Evolutionary conservation across 2,797 vertebrate genomes (phyloP).

Genomic region (Enteromius treurensis): DNA sequence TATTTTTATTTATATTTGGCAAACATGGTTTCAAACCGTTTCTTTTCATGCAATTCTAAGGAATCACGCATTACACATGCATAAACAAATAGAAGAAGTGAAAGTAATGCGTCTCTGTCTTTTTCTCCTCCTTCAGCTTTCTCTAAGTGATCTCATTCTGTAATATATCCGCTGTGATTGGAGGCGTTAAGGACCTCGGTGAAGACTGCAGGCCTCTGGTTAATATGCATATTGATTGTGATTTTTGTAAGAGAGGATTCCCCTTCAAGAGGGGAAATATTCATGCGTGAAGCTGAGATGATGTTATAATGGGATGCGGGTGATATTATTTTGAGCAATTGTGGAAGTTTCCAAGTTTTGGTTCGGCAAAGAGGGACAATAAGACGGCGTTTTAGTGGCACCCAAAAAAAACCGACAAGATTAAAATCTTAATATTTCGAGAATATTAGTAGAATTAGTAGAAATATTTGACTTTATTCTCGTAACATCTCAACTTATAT

Average conservation of each 20-base stretch:
- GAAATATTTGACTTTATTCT: no score
- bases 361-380: background rate
- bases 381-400: no score
- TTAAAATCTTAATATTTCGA: no score
- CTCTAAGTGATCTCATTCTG: background rate
- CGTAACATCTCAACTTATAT: no score
- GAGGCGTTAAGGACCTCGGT: background rate
- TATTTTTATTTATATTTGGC: no score
- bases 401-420: no score
- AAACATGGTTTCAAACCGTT: background rate
- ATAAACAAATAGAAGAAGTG: conserved; percentile 9
- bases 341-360: conserved; percentile 33
- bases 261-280: background rate
- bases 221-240: background rate
- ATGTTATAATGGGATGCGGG: background rate
- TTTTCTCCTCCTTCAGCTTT: conserved; percentile 4
- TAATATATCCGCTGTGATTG: background rate
- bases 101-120: background rate
- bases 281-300: background rate
- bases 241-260: conserved; percentile 12
- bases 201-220: background rate
- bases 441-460: no score
- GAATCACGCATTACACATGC: background rate
- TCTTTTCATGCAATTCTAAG: conserved; percentile 2
- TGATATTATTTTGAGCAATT: conserved; percentile 4